Conservation (phyloP, 2,113 vertebrate genomes). For the Spea multiplicata region DNA sequence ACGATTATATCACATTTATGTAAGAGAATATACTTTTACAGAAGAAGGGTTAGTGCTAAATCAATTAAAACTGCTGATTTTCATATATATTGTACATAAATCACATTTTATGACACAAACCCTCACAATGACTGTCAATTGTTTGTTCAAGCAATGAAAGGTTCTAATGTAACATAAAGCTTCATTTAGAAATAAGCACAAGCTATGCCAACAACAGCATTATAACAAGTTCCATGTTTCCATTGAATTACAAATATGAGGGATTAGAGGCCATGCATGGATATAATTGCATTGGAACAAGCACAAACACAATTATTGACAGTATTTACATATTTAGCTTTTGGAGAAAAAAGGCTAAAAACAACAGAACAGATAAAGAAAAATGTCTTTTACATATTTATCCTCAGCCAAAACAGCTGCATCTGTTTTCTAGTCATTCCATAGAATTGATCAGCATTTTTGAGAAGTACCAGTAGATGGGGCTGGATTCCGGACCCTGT, state of each 20-base stretch:
- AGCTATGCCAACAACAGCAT: constrained; percentile 23
- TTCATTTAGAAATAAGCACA: constrained; percentile 22
- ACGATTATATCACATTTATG: too few relatives aligned
- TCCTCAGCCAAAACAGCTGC: too few relatives aligned
- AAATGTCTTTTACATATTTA: not conserved
- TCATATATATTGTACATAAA: too few relatives aligned
- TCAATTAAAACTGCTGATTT: too few relatives aligned
- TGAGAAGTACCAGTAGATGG: too few relatives aligned
- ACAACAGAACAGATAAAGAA: not conserved
- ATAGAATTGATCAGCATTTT: too few relatives aligned
- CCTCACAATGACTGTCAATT: not conserved
- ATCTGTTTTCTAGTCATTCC: too few relatives aligned
- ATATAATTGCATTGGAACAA: constrained; percentile 27
- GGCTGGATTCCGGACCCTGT: too few relatives aligned
- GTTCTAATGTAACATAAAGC: constrained; percentile 4
- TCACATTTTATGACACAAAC: too few relatives aligned
- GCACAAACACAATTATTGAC: constrained; percentile 23
- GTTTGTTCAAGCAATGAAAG: not conserved
- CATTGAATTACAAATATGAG: constrained; percentile 19
- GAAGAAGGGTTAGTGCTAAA: too few relatives aligned
- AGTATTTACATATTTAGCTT: constrained; percentile 39
- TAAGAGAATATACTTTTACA: too few relatives aligned
- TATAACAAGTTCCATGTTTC: constrained; percentile 24
- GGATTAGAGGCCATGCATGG: constrained; percentile 29
- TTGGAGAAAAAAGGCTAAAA: not conserved